Evolutionary conservation across 2,888 invertebrate genomes (phyloP).

Genomic region (Caenorhabditis japonica): DNA sequence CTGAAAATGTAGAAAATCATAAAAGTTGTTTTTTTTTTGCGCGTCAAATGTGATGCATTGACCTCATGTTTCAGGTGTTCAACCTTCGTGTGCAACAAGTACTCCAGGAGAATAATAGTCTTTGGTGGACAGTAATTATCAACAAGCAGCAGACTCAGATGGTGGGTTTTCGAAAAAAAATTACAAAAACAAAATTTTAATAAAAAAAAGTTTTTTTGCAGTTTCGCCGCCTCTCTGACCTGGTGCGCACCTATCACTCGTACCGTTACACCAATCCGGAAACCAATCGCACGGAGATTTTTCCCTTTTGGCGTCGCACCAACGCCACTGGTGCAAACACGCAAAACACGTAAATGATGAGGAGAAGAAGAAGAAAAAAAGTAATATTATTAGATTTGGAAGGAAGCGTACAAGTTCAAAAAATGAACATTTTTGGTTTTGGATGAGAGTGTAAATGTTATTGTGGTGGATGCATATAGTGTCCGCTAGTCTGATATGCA

Average conservation of each 20-base stretch:
- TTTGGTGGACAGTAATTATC: constrained; percentile 52
- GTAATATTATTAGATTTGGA: neutral
- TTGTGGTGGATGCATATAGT: too few relatives aligned
- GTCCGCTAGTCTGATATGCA: too few relatives aligned
- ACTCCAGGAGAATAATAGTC: constrained; percentile 43
- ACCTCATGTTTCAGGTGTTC: constrained; percentile 23
- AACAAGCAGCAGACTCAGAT: constrained; percentile 42
- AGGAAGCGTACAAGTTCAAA: too few relatives aligned
- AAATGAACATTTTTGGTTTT: too few relatives aligned
- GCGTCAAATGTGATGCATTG: too few relatives aligned
- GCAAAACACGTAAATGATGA: neutral
- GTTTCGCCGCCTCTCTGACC: constrained; percentile 43
- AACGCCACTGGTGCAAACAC: neutral
- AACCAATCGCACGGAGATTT: constrained; percentile 32
- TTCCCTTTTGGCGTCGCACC: constrained; percentile 35
- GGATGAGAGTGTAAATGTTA: too few relatives aligned
- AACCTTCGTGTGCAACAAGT: constrained; percentile 47
- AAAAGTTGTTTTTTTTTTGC: constrained; percentile 1
- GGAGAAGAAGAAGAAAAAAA: neutral
- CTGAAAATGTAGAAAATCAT: too few relatives aligned
- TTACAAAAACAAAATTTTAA: neutral
- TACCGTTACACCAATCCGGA: constrained; percentile 44
- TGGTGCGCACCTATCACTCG: constrained; percentile 47
- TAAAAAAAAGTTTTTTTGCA: constrained; percentile 11
- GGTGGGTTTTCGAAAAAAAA: constrained; percentile 8